Conservation (phyloP, 1,140 invertebrate species). For the Lucilia sericata region DNA sequence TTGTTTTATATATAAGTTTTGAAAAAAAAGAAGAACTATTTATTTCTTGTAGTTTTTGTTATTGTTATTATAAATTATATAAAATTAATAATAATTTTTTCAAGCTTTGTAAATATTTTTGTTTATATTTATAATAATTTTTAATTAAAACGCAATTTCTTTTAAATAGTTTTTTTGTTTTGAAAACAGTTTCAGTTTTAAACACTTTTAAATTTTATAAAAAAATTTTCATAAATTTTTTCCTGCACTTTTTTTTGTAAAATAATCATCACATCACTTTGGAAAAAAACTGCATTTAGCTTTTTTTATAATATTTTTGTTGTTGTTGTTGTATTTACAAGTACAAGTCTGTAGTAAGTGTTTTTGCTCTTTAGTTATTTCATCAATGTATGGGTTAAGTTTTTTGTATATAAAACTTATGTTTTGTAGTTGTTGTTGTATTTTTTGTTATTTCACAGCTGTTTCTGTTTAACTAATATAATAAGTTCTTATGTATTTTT, state of each 20-base stretch:
- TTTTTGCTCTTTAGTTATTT: no score
- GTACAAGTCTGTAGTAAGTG: neutral
- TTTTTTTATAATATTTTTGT: neutral
- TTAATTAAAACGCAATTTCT: neutral
- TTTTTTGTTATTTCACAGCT: conserved; percentile 23
- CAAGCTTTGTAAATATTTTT: neutral
- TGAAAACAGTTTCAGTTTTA: neutral
- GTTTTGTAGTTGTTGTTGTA: neutral
- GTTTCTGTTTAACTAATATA: conserved; percentile 15
- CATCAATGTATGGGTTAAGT: no score
- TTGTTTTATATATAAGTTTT: neutral
- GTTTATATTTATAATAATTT: neutral
- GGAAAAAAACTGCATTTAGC: neutral
- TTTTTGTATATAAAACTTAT: neutral
- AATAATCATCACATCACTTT: neutral
- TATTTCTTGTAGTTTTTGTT: neutral
- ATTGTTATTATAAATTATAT: neutral
- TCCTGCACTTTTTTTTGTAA: neutral
- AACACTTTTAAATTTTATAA: no score
- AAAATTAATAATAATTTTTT: neutral
- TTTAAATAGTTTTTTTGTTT: neutral
- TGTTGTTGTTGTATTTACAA: neutral
- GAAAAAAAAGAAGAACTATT: neutral
- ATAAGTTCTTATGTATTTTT: neutral
- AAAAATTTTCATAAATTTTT: neutral